Base-by-base conservation (phyloP, 2,888 invertebrate genomes). In the Chrysotoxum bicinctum region DNA sequence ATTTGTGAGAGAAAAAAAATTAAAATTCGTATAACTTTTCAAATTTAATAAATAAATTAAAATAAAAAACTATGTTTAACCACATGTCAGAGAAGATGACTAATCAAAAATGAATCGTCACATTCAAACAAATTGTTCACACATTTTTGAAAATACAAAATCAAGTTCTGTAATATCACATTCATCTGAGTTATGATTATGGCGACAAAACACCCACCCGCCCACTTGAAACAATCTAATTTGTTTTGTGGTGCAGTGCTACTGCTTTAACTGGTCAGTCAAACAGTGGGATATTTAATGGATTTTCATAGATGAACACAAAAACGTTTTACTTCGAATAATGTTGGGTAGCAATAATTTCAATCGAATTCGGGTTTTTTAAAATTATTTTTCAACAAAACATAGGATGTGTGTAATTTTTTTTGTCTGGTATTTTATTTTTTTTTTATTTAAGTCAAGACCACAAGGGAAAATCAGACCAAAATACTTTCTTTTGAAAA, bases 171-270 rank as follows among this genome's bases (percentile, higher is more conserved):
- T 48, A 30, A 26, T 50, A 23, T 26, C 23, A 64, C 1, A 50
- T 9, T 35, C 45, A 50, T 19, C 14, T 10, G 12, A 21, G 1
- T 48, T n/a, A 21, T 56, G 16, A 21, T n/a, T 12, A 9, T 50
- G 23, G 66, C 3, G 50, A 66, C n/a, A 66, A 66, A 58, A 58
- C 58, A 58, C 58, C 50, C 66, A 50, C 50, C 66, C 48, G 35
- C 66, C 48, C 35, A 66, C 66, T 66, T 19, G 19, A 48, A 23
- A 50, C 4, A 26, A 26, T n/a, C n/a, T 1, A 35, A 32, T 35
- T 5, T 2, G 37, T 37, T 48, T 66, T 14, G 10, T 37, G 50
- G 16, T n/a, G n/a, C n/a, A n/a, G 16, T 45, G 43, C 6, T 12
- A 43, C 5, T 9, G 5, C 12, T n/a, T 48, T n/a, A n/a, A n/a